Base-by-base conservation (phyloP, 2,888 invertebrate genomes). In the Ophraella communa region DNA sequence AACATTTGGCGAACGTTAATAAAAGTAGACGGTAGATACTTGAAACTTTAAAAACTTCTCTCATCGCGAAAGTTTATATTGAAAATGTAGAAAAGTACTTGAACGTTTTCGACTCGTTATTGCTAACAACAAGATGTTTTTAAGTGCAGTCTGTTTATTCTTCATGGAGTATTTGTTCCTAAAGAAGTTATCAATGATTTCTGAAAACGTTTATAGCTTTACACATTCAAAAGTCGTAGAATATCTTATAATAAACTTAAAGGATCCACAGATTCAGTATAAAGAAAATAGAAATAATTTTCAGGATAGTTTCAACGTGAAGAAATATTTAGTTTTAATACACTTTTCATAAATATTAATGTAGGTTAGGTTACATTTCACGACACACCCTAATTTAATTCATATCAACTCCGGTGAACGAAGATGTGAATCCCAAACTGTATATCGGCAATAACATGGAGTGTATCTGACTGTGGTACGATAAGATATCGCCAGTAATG, bases 401-500 rank as follows among this genome's bases (percentile, higher is more conserved):
- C 11, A 44, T 39, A 62, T 63, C 64, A 68, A 63, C 20, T 27
- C 39, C 64, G 66, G 68, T 62, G 54, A 64, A 65, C 61, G 51
- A 67, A 71, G 69, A 72, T 71, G 72, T 69, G 65, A 67, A 68
- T 72, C 57, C 67, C 58, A 68, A 58, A 69, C 64, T 69, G 66
- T 64, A 35, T 65, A 67, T 69, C 70, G 68, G 69, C 64, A 57
- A 21, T 21, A 44, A 14, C 33, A 47, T 62, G 66, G 66, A 72
- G 72, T 71, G 73, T 72, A 73, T 74, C 69, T 73, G 73, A 71
- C 71, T 74, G 72, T 72, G 64, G 66, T 54, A 42, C 21, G 73
- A 72, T 75, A 75, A 74, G 73, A 73, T 72, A 72, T 63, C 67
- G 67, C 73, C 70, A 68, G 73, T 66, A 27, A 23, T 47, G 49